Percentiles rank a stretch among this genome's conserved stretches.
These are phyloP conservation scores for Colaptes auratus DNA, from an alignment of 2,113 vertebrate genomes.

Conservation along the genomic window DNA sequence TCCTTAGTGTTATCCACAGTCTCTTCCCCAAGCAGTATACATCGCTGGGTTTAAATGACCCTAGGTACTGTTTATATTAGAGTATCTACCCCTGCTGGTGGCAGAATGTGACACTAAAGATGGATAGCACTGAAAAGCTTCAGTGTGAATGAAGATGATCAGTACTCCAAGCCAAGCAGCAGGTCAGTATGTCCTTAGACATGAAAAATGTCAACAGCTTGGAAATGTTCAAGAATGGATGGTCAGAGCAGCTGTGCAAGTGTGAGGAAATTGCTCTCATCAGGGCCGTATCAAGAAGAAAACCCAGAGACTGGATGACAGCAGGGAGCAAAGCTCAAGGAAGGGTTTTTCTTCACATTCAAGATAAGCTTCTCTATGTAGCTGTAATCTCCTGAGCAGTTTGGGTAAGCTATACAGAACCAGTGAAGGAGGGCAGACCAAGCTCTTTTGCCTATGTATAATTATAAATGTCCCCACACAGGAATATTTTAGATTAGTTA, in stretches of 20 bases:
- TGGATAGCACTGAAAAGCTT: not conserved
- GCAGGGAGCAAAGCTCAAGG: not conserved
- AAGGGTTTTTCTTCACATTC: not conserved
- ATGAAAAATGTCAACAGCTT: not conserved
- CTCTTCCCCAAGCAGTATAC: not conserved
- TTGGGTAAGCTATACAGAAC: not conserved
- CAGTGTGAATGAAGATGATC: not conserved
- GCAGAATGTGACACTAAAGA: not conserved
- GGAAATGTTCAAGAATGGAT: not conserved
- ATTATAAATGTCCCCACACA: not conserved
- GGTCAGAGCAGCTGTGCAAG: slow-evolving; percentile 7
- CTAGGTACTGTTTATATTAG: not conserved
- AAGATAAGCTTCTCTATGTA: not conserved
- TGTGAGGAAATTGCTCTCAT: not conserved
- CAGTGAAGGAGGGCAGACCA: not conserved
- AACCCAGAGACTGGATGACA: not conserved
- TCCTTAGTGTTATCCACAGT: not conserved
- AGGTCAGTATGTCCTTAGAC: slow-evolving; percentile 18
- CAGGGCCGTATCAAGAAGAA: not conserved
- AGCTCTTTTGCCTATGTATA: not conserved
- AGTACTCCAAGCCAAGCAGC: not conserved
- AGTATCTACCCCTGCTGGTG: not conserved
- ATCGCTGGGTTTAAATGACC: not conserved
- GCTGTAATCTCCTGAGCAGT: not conserved
- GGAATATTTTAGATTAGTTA: not conserved